Base-by-base conservation (phyloP, 2,888 invertebrate genomes). In the Drosophila neonasuta region DNA sequence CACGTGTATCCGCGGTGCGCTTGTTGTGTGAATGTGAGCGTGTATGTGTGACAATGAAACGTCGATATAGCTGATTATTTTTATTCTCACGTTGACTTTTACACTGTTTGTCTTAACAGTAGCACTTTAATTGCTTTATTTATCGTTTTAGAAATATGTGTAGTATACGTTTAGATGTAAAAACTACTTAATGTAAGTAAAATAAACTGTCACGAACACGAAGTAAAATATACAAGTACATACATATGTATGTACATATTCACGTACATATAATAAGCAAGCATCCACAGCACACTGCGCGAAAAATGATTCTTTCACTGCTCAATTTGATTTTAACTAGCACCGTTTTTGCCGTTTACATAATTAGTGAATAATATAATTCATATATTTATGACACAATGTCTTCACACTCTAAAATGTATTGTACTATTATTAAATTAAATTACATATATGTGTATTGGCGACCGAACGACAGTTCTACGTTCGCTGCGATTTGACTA, bases 381-480 rank as follows among this genome's bases (percentile, higher is more conserved):
- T 50, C 17, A 61, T 68, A 62, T 20, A 74, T 44, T 58, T 64
- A 56, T 65, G 68, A 62, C 58, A 62, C 75, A 55, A 51, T 71
- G 49, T 59, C 39, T 68, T 48, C 50, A 50, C 54, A 48, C 55
- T 65, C 20, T 56, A 65, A 55, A 61, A 62, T 65, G 57, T 59
- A 41, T 48, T 71, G 62, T 62, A 71, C 75, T 75, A 68, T 75
- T 75, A 68, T 75, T 71, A 75, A 67, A 74, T 67, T 63, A 64
- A 74, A 64, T 71, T 71, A 74, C 66, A 66, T 74, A 74, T 74
- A 74, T 63, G 50, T 59, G 24, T 52, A 42, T 63, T 59, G 50
- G 50, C 61, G 57, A 74, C 63, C 74, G 75, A 74, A 64, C 67
- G 45, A 45, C 71, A 63, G 59, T 59, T 71, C 63, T 68, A 59